A percentile compares a stretch with the other conserved stretches of the same genome.
Evolutionary conservation across 2,888 invertebrate genomes (phyloP).

Genomic region (Rhyacophila evoluta): DNA sequence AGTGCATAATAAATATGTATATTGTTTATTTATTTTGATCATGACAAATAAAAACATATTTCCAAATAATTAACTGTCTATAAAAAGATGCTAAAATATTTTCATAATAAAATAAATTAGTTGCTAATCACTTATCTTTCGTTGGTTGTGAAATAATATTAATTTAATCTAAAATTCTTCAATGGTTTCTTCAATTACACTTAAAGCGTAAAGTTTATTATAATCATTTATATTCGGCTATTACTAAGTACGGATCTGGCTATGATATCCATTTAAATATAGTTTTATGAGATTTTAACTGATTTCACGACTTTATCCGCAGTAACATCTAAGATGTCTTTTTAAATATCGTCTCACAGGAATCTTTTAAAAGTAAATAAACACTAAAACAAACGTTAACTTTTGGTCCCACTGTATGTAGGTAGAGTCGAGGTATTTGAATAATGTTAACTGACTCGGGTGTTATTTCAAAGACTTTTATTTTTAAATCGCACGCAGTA

Average conservation of each 20-base stretch:
- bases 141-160: too few species aligned
- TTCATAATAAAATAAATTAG: too few species aligned
- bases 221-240: too few species aligned
- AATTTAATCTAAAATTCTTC: too few species aligned
- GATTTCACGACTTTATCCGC: background rate
- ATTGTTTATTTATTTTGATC: too few species aligned
- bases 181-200: too few species aligned
- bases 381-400: background rate
- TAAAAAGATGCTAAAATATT: too few species aligned
- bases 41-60: too few species aligned
- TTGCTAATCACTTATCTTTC: too few species aligned
- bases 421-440: background rate
- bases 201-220: too few species aligned
- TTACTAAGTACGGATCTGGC: background rate
- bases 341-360: background rate
- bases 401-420: background rate
- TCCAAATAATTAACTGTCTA: too few species aligned
- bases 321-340: background rate
- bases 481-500: background rate
- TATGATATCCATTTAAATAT: background rate
- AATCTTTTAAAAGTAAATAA: background rate
- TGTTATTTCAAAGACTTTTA: background rate
- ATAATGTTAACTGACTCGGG: background rate
- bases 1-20: too few species aligned
- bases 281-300: background rate